A percentile compares a stretch with the other conserved stretches of the same genome.
These are phyloP conservation scores for Cochlearius cochlearius DNA, from an alignment of 2,113 vertebrate genomes.

Conservation along the genomic window DNA sequence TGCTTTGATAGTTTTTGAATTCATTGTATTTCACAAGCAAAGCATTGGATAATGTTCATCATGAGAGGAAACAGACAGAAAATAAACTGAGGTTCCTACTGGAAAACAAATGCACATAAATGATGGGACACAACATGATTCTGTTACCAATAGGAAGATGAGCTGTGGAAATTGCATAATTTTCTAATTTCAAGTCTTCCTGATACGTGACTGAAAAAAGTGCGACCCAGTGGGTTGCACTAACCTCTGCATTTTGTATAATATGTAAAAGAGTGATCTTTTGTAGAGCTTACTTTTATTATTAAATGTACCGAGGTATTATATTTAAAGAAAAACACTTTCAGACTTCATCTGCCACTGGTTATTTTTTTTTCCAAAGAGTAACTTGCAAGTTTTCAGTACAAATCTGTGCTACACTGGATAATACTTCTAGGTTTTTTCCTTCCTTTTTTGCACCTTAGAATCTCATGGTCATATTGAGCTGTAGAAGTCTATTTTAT, in stretches of 20 bases:
- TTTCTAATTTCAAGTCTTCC: constrained; percentile 91
- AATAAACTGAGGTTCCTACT: constrained; percentile 41
- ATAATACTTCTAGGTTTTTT: constrained; percentile 61
- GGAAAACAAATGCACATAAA: constrained; percentile 33
- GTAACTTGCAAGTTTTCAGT: constrained; percentile 81
- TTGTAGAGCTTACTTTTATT: constrained; percentile 90
- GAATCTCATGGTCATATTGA: constrained; percentile 66
- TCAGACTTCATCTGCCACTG: constrained; percentile 76
- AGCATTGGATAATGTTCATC: neutral
- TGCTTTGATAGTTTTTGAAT: constrained; percentile 35
- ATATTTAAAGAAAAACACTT: constrained; percentile 75
- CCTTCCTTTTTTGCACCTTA: constrained; percentile 66
- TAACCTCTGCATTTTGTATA: constrained; percentile 84
- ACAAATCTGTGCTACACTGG: constrained; percentile 82
- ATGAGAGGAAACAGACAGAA: constrained; percentile 13
- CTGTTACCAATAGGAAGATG: constrained; percentile 72
- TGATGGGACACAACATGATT: constrained; percentile 34
- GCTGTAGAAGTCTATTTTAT: constrained; percentile 73
- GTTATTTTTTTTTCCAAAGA: constrained; percentile 72
- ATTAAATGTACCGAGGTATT: constrained; percentile 80
- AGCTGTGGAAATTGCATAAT: constrained; percentile 75
- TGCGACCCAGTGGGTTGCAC: constrained; percentile 76
- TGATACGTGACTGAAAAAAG: constrained; percentile 80
- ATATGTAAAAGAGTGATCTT: constrained; percentile 84
- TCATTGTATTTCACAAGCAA: constrained; percentile 36